Percentiles rank a stretch among this genome's conserved stretches.
Conservation (phyloP, 2,888 invertebrate species). For the Zygaena filipendulae region DNA sequence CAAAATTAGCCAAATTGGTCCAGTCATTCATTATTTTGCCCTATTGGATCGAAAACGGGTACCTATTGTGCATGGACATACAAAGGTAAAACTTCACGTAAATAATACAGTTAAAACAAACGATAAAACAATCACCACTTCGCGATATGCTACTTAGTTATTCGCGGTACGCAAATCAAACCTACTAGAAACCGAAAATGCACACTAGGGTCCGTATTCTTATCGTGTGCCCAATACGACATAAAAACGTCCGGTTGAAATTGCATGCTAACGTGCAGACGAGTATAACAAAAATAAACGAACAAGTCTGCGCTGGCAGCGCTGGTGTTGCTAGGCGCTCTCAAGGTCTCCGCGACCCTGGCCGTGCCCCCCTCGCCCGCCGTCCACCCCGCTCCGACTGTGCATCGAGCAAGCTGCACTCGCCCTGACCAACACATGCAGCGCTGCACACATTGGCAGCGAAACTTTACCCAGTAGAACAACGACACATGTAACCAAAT, state of each 20-base stretch:
- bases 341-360: slow-evolving; percentile 58
- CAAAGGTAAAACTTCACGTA: too few species aligned
- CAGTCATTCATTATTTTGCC: too few species aligned
- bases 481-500: too few species aligned
- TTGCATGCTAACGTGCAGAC: slow-evolving; percentile 48
- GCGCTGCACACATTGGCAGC: neutral
- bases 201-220: slow-evolving; percentile 15
- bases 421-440: slow-evolving; percentile 12
- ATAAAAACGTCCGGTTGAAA: slow-evolving; percentile 47
- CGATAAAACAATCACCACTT: too few species aligned
- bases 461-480: neutral
- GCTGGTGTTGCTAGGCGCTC: slow-evolving; percentile 59
- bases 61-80: too few species aligned
- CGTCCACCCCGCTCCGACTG: slow-evolving; percentile 15
- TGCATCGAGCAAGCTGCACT: slow-evolving; percentile 15
- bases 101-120: too few species aligned
- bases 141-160: too few species aligned
- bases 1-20: too few species aligned
- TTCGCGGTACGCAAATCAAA: too few species aligned
- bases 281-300: slow-evolving; percentile 57
- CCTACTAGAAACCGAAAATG: too few species aligned
- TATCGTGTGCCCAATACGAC: slow-evolving; percentile 29
- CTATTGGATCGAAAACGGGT: too few species aligned
- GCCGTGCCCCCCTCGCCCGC: slow-evolving; percentile 17
- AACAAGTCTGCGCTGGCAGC: slow-evolving; percentile 32